Evolutionary conservation across 2,888 invertebrate genomes (phyloP).

Genomic region (Mythimna loreyi): DNA sequence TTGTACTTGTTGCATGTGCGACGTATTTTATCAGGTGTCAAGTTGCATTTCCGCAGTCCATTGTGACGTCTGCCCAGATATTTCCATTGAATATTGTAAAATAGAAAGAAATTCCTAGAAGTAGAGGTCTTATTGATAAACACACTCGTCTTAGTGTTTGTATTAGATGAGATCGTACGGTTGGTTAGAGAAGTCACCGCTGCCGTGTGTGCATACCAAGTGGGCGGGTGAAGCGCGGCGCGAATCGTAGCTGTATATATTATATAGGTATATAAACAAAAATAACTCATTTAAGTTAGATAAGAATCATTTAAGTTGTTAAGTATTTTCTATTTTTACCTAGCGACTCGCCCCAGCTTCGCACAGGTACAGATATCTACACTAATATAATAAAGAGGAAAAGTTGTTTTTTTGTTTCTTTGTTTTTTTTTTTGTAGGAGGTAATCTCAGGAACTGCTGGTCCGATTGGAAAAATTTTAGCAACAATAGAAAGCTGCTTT

Average conservation of each 20-base stretch:
- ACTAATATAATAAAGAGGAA: too few species aligned
- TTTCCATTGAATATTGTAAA: conserved; percentile 52
- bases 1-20: conserved; percentile 26
- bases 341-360: too few species aligned
- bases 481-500: too few species aligned
- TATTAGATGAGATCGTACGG: conserved; percentile 20
- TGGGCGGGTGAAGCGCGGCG: too few species aligned
- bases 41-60: conserved; percentile 37
- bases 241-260: background rate
- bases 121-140: conserved; percentile 51
- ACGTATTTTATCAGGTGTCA: conserved; percentile 52
- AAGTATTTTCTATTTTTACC: too few species aligned
- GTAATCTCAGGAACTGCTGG: too few species aligned
- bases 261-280: background rate
- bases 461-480: too few species aligned
- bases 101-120: conserved; percentile 47
- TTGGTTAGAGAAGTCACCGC: background rate
- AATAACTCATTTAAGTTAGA: background rate
- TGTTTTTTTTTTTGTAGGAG: too few species aligned
- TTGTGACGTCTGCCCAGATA: conserved; percentile 50
- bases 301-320: too few species aligned
- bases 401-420: too few species aligned
- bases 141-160: conserved; percentile 43
- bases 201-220: background rate
- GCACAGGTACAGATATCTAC: too few species aligned